phyloP scores from a whole-genome alignment of 2,888 invertebrate genomes.

The Eristalinus sepulchralis region DNA sequence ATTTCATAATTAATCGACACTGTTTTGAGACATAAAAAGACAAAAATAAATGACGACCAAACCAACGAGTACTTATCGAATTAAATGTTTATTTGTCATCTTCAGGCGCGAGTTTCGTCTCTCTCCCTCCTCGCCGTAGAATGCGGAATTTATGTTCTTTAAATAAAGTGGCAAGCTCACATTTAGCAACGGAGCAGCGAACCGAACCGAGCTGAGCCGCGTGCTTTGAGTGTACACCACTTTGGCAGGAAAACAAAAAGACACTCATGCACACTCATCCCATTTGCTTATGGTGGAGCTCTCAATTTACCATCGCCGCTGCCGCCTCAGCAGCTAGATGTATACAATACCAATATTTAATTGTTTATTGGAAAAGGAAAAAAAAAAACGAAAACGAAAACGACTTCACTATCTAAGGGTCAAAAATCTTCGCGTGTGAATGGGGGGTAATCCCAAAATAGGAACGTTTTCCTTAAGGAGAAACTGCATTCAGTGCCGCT shows the following conservation, averaged over 20 bases:
- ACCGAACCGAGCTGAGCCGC: not conserved
- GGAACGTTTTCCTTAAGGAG: slow-evolving; percentile 27
- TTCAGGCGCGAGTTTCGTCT: slow-evolving; percentile 7
- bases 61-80: slow-evolving; percentile 25
- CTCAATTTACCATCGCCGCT: slow-evolving; percentile 4
- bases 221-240: slow-evolving; percentile 11
- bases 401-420: slow-evolving; percentile 41
- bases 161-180: slow-evolving; percentile 54
- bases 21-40: slow-evolving; percentile 21
- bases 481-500: not conserved
- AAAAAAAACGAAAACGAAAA: slow-evolving; percentile 5
- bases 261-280: not conserved
- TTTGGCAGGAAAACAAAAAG: slow-evolving; percentile 20
- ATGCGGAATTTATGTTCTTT: slow-evolving; percentile 56
- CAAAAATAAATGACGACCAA: slow-evolving; percentile 2
- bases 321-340: not conserved
- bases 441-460: slow-evolving; percentile 46
- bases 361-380: slow-evolving; percentile 27
- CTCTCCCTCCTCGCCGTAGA: slow-evolving; percentile 18
- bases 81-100: slow-evolving; percentile 59
- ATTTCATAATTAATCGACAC: slow-evolving; percentile 66
- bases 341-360: slow-evolving; percentile 20
- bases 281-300: not conserved
- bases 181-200: slow-evolving; percentile 41
- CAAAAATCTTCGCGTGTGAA: slow-evolving; percentile 32